These are phyloP conservation scores for Drosophila trichaetosa DNA, from an alignment of 2,888 invertebrate species.

Conservation along the genomic window DNA sequence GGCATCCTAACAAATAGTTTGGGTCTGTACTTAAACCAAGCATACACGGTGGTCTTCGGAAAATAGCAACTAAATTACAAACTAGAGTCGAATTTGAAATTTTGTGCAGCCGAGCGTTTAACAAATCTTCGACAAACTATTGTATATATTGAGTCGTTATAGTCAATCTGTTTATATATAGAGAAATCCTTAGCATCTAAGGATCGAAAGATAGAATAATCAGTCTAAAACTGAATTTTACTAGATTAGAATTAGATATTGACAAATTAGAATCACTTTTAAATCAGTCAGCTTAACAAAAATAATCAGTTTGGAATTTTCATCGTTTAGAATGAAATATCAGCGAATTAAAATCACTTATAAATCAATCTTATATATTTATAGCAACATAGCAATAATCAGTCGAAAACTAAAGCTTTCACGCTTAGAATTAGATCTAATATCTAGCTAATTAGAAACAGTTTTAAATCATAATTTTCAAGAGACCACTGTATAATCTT, in stretches of 20 bases:
- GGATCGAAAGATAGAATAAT: background rate
- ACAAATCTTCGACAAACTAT: background rate
- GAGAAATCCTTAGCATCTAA: background rate
- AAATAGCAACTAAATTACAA: background rate
- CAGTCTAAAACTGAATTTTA: background rate
- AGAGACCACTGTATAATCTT: constrained; percentile 21
- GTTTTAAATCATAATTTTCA: background rate
- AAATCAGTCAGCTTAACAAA: background rate
- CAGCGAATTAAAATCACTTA: background rate
- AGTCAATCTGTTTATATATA: background rate
- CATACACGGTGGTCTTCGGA: background rate
- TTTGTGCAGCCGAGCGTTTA: background rate
- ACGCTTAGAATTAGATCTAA: background rate
- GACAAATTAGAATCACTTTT: background rate
- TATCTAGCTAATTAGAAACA: background rate
- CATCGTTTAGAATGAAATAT: background rate
- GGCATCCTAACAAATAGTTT: constrained; percentile 95
- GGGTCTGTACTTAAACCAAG: constrained; percentile 85
- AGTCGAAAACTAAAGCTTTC: background rate
- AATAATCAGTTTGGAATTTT: background rate
- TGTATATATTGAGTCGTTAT: too few species aligned
- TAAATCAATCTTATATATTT: background rate
- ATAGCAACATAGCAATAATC: background rate
- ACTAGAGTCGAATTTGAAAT: background rate
- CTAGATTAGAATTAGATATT: background rate